Conservation (phyloP, 2,888 invertebrate genomes). For the Sipunculus nudus region DNA sequence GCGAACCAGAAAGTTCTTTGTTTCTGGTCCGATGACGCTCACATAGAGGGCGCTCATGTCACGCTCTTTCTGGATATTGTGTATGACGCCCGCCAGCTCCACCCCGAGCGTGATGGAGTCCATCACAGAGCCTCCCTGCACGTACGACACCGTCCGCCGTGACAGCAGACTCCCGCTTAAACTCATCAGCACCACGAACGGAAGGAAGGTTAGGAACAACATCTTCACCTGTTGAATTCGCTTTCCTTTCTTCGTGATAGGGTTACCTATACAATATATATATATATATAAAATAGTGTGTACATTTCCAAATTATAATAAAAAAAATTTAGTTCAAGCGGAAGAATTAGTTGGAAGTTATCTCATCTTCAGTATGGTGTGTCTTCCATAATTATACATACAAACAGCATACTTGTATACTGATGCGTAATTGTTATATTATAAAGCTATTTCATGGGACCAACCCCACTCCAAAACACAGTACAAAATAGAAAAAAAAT, state of each 20-base stretch:
- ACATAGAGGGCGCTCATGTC: conserved; percentile 55
- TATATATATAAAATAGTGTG: no score
- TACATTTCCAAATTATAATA: no score
- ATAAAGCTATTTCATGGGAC: no score
- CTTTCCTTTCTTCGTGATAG: conserved; percentile 50
- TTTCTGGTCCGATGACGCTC: conserved; percentile 47
- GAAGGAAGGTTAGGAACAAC: conserved; percentile 50
- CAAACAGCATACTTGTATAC: no score
- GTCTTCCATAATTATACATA: no score
- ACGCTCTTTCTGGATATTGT: conserved; percentile 51
- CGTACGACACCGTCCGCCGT: conserved; percentile 4
- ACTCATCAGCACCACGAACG: conserved; percentile 47
- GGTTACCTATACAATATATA: conserved; percentile 48
- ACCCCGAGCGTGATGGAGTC: conserved; percentile 33
- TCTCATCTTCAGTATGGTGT: no score
- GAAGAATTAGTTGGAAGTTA: no score
- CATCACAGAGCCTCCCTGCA: conserved; percentile 2
- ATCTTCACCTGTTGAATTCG: conserved; percentile 52
- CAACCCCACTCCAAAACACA: no score
- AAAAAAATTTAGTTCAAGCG: no score
- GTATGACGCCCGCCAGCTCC: conserved; percentile 44
- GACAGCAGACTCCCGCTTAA: conserved; percentile 49
- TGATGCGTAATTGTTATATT: no score
- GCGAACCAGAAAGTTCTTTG: conserved; percentile 46
- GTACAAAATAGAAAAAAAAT: no score